Base-by-base conservation (phyloP, 2,888 invertebrate genomes). In the Sphaerophoria rueppellii region DNA sequence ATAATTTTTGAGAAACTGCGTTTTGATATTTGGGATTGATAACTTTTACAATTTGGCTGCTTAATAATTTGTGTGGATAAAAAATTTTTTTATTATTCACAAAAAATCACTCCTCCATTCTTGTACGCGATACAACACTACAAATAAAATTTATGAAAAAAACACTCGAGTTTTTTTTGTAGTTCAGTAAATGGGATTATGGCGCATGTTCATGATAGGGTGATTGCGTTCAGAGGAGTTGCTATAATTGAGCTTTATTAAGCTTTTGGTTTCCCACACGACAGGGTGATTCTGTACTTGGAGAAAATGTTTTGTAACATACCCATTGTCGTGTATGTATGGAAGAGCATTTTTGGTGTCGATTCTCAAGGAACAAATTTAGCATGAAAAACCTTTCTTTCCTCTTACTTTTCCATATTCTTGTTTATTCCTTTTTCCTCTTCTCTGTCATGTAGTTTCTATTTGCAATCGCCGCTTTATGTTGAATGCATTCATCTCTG, bases 21-120 rank as follows among this genome's bases (percentile, higher is more conserved):
- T 50, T n/a, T 55, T 40, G 58, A 74, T 67, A 67, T 72, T 71
- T 32, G 43, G 12, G 65, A 40, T 82, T 12, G 32, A 12, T 40
- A 40, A 40, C 1, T 40, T 52, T 60, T 57, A 65, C 69, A 32
- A 50, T 69, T 73, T 65, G 57, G 57, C 34, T 43, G 52, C 61
- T 75, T 73, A 63, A 67, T 70, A 60, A 40, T 67, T 73, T 67
- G 72, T 65, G 63, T 67, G 71, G 61, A 69, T 80, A 81, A 76
- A 85, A 77, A 79, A 78, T 77, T 75, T 65, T n/a, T 24, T 24
- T 65, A 63, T 63, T 63, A 85, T 76, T 85, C 73, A 81, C 76
- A 77, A 73, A 85, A 82, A 85, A 77, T 77, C 81, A 81, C 85
- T 85, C 81, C 85, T 71, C 81, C 85, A 85, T 85, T 81, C 85